A percentile compares a stretch with the other conserved stretches of the same genome.
These are phyloP conservation scores for Nymphalis io DNA, from an alignment of 1,140 invertebrate species.

Conservation along the genomic window DNA sequence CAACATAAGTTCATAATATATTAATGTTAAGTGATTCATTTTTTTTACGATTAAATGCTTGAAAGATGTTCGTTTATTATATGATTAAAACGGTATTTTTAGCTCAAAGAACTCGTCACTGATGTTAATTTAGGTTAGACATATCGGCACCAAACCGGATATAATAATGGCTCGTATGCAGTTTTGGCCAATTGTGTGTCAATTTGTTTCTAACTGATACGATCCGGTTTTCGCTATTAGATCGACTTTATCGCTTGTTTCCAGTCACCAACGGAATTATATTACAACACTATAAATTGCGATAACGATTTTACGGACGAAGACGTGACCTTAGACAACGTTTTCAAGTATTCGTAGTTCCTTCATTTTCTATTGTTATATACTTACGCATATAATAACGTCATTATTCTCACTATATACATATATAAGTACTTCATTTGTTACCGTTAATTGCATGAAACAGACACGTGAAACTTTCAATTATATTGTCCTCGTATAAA, in stretches of 20 bases:
- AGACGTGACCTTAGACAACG: slow-evolving; percentile 47
- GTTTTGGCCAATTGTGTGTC: slow-evolving; percentile 58
- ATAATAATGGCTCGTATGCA: slow-evolving; percentile 49
- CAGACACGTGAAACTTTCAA: slow-evolving; percentile 13
- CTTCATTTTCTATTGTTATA: slow-evolving; percentile 10
- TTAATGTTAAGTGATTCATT: background rate
- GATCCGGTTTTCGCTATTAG: slow-evolving; percentile 54
- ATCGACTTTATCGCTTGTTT: slow-evolving; percentile 41
- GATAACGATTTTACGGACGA: slow-evolving; percentile 16
- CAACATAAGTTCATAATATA: background rate
- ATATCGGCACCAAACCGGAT: slow-evolving; percentile 57
- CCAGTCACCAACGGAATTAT: slow-evolving; percentile 22
- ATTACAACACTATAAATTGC: slow-evolving; percentile 30
- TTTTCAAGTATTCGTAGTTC: slow-evolving; percentile 13
- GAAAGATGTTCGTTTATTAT: background rate
- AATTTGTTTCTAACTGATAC: slow-evolving; percentile 51
- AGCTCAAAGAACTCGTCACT: slow-evolving; percentile 28
- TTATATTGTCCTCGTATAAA: background rate
- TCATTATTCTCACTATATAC: no score
- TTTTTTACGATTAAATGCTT: background rate
- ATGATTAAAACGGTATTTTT: slow-evolving; percentile 23
- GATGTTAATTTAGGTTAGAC: slow-evolving; percentile 34
- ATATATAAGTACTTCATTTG: background rate
- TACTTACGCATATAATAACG: background rate
- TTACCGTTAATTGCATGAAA: background rate